Evolutionary conservation across 1,140 invertebrate genomes (phyloP).

Genomic region (Asbolus verrucosus): DNA sequence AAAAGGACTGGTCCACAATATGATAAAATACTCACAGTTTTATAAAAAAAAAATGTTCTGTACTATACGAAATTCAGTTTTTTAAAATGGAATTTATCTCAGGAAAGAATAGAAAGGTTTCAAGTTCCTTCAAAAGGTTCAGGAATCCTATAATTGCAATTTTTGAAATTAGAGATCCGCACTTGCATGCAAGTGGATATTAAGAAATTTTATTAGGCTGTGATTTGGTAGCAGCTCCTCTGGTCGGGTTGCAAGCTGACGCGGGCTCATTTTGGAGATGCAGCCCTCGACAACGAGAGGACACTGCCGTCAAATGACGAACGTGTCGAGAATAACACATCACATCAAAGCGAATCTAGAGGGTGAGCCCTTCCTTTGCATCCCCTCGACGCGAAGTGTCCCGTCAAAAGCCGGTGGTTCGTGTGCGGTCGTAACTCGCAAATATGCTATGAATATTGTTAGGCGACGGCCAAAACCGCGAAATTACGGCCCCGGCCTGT

Average conservation of each 20-base stretch:
- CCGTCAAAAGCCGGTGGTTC: conserved; percentile 41
- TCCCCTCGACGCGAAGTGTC: conserved; percentile 18
- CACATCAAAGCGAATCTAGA: conserved; percentile 37
- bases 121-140: too few relatives aligned
- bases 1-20: too few relatives aligned
- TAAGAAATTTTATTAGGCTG: not conserved
- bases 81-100: too few relatives aligned
- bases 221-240: conserved; percentile 34
- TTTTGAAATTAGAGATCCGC: too few relatives aligned
- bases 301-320: conserved; percentile 48
- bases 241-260: conserved; percentile 43
- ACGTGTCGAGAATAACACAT: conserved; percentile 48
- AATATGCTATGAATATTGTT: conserved; percentile 45
- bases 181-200: too few relatives aligned
- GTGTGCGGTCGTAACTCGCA: conserved; percentile 41
- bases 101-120: too few relatives aligned
- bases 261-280: conserved; percentile 49
- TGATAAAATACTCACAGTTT: too few relatives aligned
- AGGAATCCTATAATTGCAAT: too few relatives aligned
- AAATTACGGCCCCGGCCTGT: conserved; percentile 17
- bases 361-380: conserved; percentile 27
- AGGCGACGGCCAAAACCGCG: conserved; percentile 11
- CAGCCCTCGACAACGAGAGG: conserved; percentile 44
- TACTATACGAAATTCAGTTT: too few relatives aligned
- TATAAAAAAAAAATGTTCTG: too few relatives aligned